A percentile compares a stretch with the other conserved stretches of the same genome.
These are phyloP conservation scores for Sciurus carolinensis DNA, from an alignment of 2,797 vertebrate genomes.

Conservation along the genomic window DNA sequence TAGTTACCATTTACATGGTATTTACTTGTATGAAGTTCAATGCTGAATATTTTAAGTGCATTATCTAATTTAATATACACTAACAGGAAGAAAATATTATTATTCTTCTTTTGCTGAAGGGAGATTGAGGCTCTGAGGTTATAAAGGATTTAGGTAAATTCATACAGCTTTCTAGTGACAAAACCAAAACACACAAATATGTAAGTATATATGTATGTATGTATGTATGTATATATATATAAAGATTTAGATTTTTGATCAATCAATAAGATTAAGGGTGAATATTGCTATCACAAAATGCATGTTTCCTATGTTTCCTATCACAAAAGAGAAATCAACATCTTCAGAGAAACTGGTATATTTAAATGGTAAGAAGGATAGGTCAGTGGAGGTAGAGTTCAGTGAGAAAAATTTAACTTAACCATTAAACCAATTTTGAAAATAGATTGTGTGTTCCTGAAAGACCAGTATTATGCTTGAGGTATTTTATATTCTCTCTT, in stretches of 20 bases:
- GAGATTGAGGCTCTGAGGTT: not conserved
- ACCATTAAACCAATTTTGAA: constrained; percentile 59
- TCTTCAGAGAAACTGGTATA: not conserved
- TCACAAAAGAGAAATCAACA: not conserved
- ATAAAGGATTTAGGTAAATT: constrained; percentile 53
- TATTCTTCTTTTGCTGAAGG: not conserved
- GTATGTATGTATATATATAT: not conserved
- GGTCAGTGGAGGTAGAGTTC: not conserved
- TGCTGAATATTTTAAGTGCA: constrained; percentile 40
- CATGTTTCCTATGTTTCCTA: not conserved
- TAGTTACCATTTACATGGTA: not conserved
- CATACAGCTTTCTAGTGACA: not conserved
- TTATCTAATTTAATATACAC: constrained; percentile 20
- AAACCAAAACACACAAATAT: not conserved
- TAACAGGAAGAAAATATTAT: constrained; percentile 23
- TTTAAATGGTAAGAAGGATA: not conserved
- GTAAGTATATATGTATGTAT: too few species aligned
- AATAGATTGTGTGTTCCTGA: constrained; percentile 36
- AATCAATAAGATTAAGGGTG: constrained; percentile 18
- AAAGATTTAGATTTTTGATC: not conserved
- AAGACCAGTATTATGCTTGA: not conserved
- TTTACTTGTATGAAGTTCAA: not conserved
- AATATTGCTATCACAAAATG: not conserved
- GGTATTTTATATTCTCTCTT: constrained; percentile 19
- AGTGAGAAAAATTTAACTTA: constrained; percentile 47